Evolutionary conservation across 2,113 vertebrate species (phyloP).

Genomic region (Tupaia tana): DNA sequence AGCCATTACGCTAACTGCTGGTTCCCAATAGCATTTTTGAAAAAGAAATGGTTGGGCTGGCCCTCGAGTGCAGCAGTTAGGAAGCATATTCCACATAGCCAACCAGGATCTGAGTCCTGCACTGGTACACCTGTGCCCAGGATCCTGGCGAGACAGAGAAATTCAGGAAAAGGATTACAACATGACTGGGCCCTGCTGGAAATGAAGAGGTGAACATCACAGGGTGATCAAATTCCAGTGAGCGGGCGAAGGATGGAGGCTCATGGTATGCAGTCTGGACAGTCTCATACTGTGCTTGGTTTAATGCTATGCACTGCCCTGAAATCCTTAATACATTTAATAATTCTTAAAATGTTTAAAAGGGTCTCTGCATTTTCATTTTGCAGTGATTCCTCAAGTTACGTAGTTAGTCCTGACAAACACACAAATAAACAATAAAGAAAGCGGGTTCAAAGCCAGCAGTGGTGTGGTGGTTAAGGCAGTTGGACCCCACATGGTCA

Average conservation of each 20-base stretch:
- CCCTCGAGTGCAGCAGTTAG: too few relatives aligned
- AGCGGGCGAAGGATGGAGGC: accelerated
- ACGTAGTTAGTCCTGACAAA: neutral
- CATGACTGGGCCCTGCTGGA: neutral
- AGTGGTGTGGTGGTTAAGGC: too few relatives aligned
- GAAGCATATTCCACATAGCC: too few relatives aligned
- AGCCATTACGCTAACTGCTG: too few relatives aligned
- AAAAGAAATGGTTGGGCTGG: neutral
- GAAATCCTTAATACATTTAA: neutral
- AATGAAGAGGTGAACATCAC: neutral
- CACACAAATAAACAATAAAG: neutral
- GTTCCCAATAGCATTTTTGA: conserved; percentile 33
- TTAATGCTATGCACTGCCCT: neutral
- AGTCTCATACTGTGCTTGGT: neutral
- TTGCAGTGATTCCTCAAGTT: neutral
- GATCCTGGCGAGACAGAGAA: too few relatives aligned
- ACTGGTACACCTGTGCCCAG: too few relatives aligned
- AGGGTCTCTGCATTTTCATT: neutral
- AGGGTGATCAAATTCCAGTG: neutral
- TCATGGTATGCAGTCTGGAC: too few relatives aligned
- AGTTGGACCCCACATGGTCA: too few relatives aligned
- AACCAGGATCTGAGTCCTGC: too few relatives aligned
- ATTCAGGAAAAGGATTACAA: too few relatives aligned
- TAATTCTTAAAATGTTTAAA: neutral
- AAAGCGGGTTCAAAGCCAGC: neutral